Base-by-base conservation (phyloP, 64 coral and sea anemone genomes). In the Catalaphyllia jardinei region DNA sequence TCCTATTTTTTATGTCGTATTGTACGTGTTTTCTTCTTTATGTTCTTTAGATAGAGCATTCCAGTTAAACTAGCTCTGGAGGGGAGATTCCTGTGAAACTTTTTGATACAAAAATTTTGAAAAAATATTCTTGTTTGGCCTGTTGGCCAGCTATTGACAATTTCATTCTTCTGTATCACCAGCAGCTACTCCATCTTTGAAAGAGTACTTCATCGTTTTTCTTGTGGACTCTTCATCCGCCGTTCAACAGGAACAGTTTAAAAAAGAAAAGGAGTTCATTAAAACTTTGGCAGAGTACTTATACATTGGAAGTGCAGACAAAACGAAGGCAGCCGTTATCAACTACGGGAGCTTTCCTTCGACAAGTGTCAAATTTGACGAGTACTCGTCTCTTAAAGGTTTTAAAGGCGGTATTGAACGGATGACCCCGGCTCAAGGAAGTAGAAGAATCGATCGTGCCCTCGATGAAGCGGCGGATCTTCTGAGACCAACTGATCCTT, bases 221-320 rank as follows among this genome's bases (percentile, higher is more conserved):
- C 63, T 96, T 13, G 24, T 96, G 87, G 94, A 96, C 62, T 87
- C 94, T 29, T 93, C 94, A 73, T 89, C 91, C 2, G n/a, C 88
- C 28, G 83, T 96, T 14, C 72, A 71, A 7, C 55, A 24, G 11
- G 64, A 80, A 29, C 59, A 90, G 18, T 93, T 89, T 62, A 17
- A 42, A 39, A 74, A 89, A 38, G 80, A 96, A 73, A 93, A 96
- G 79, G 14, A 71, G 5, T 87, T 96, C 60, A 88, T 93, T n/a
- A 93, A 96, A 62, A 62, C 65, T n/a, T 50, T 96, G 31, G 76
- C 88, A 63, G 79, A 87, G 75, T 72, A 89, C 39, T 74, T 96
- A 8, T 49, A 90, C 52, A 28, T 96, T 72, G 82, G 72, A n/a
- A 71, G 63, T 11, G 57, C 83, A 54, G 64, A 92, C 52, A 87